Base-by-base conservation (phyloP, 1,140 invertebrate genomes). In the Drosophila sproati region DNA sequence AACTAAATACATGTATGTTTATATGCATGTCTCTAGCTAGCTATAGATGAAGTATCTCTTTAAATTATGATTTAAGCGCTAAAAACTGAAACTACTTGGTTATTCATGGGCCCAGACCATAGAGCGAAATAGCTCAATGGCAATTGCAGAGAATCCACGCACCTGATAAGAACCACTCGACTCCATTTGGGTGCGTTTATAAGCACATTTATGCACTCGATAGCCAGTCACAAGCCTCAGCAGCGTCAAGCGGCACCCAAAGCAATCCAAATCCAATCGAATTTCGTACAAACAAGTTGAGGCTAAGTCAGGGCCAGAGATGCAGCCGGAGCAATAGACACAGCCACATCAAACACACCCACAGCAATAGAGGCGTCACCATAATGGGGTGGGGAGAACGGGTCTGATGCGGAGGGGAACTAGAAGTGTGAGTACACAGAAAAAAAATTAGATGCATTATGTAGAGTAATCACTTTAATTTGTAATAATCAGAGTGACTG, bases 131-230 rank as follows among this genome's bases (percentile, higher is more conserved):
- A 37, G 43, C 31, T 61, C 20, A 50, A 50, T 7, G 31, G 43
- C 56, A 59, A n/a, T 31, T 12, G 59, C 3, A 41, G 39, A 41
- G 39, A 41, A 4, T 4, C n/a, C 12, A 6, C 20, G 29, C 39
- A 50, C 35, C 57, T 60, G 54, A 67, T 73, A 77, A 73, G 73
- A 64, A 50, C 57, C 63, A 56, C 50, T 66, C 31, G 77, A 43
- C 68, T 77, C 43, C 64, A 86, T 83, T 83, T 69, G 73, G 55
- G 3, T 69, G 56, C 41, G 64, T 61, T 73, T 69, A 73, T 61
- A 69, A 61, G 64, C 64, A 34, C 55, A 73, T 62, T 80, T 76
- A 37, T 45, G 77, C 51, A 67, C 50, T 67, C 56, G 60, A 61
- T 78, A 59, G 77, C 71, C 62, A 57, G 37, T 20, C 41, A 43